These are phyloP conservation scores for Machimus rusticus DNA, from an alignment of 2,888 invertebrate genomes.

Conservation along the genomic window DNA sequence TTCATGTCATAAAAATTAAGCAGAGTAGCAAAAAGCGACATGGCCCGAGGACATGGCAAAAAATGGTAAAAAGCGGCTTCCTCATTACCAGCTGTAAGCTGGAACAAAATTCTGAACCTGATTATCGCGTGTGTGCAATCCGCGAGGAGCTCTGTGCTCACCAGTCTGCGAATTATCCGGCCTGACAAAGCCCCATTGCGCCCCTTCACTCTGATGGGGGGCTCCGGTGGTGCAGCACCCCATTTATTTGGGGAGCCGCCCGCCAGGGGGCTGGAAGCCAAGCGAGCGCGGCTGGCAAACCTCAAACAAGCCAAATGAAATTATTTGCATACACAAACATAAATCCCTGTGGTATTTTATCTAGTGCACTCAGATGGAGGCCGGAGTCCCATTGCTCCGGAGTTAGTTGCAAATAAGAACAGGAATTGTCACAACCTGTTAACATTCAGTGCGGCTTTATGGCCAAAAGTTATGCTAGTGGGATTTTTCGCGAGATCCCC, in stretches of 20 bases:
- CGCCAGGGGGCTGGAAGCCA: background rate
- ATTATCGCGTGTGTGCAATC: background rate
- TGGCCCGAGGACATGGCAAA: background rate
- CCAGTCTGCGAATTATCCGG: background rate
- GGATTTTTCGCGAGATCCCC: background rate
- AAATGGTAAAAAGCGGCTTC: background rate
- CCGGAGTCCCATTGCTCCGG: background rate
- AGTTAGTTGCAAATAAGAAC: slow-evolving; percentile 15
- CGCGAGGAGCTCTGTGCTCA: background rate
- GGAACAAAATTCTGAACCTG: background rate
- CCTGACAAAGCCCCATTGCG: background rate
- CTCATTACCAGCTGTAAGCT: background rate
- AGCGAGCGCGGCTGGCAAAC: background rate
- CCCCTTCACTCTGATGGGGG: background rate
- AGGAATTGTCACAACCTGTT: slow-evolving; percentile 30
- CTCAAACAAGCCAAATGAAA: slow-evolving; percentile 13
- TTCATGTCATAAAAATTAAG: background rate
- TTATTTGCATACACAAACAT: slow-evolving; percentile 33
- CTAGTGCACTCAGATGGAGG: background rate
- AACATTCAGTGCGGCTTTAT: background rate
- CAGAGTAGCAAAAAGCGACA: background rate
- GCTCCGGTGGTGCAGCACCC: background rate
- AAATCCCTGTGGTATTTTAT: slow-evolving; percentile 27
- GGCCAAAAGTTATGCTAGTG: background rate
- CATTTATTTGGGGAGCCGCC: background rate